Conservation (phyloP, 2,113 vertebrate genomes). For the Macaca fascicularis region T2T-MFA8v1.1 NC_088391.1:84973501-84974000, state of each 20-base stretch:
- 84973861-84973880: not conserved
- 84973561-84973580: not conserved
- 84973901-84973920: not conserved
- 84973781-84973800: conserved; percentile 48
- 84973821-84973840: not conserved
- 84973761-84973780: conserved; percentile 55
- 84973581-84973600: not conserved
- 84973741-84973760: conserved; percentile 40
- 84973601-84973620: not conserved
- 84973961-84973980: not conserved
- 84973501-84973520: not conserved
- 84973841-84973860: not conserved
- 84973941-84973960: not conserved
- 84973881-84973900: not conserved
- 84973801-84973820: conserved; percentile 34
- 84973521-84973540: not conserved
- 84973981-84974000: not conserved
- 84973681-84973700: conserved; percentile 54
- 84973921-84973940: conserved; percentile 2
- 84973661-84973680: conserved; percentile 30
- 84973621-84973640: not conserved
- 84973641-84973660: not conserved
- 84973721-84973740: conserved; percentile 53
- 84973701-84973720: conserved; percentile 39
- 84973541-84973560: not conserved